Evolutionary conservation across 2,113 vertebrate species (phyloP), one percentile per base, ranked within the genome.

Genomic region (Saimiri boliviensis): DNA sequence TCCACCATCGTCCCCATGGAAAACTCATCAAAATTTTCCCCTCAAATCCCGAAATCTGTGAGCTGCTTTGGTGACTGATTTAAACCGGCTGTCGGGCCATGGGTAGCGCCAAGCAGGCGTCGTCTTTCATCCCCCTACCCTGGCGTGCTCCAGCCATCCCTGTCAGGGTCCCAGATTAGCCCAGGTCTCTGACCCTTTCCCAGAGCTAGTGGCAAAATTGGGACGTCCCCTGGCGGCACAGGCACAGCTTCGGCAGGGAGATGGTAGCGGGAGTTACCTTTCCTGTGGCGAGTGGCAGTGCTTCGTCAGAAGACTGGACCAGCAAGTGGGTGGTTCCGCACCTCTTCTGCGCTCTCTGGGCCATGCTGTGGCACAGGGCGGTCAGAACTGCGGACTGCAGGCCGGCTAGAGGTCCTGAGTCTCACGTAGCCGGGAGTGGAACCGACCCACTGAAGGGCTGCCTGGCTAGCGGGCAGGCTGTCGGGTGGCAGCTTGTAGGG

Each of bases 81-180:
- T 3, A 85, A 96, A 63, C 42, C 70, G 94, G 40, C 49, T 45
- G 27, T 73, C 45, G 37, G 54, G 47, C 45, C 27, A 4, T 52
- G 19, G 45, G 47, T 74, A 2, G 2, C 4, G 3, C 40, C 40
- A 47, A 23, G 40, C 0, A 19, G 42, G 27, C 1, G 6, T 19
- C 40, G 58, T 9, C 0, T 2, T 32, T 81, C 40, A 82, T 19
- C 35, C 37, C 47, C 47, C 56, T 82, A 70, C 49, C 60, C 20
- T 91, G 66, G 47, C 5, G 0, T 86, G 45, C 16, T 45, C 47
- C 80, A n/a, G 14, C 58, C 21, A 76, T 70, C n/a, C 21, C 71
- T 73, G 4, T 42, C 6, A 56, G 83, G 45, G 16, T 74, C 30
- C 54, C 23, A 5, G 58, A 74, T 19, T 27, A 68, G 37, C 32